Evolutionary conservation across 2,797 vertebrate species (phyloP), one percentile per base, ranked within the genome.

Genomic region (Cheirogaleus major): DNA sequence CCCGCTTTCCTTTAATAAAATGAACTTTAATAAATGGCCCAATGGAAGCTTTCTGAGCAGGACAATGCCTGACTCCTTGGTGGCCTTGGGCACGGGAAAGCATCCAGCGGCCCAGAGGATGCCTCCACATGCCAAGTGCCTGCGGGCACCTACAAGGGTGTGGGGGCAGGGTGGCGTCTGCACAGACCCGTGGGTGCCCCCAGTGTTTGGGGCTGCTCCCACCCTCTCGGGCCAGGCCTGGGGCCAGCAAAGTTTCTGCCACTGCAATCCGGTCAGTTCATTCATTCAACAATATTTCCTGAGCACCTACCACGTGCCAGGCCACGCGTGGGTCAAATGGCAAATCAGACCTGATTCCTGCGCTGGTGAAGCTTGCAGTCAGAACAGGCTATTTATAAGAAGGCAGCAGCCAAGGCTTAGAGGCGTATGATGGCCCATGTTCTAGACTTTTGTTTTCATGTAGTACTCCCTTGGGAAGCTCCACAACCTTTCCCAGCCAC

Each of bases 1-100:
- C 98, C 98, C 78, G 98, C 98, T 98, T 99, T 98, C 98, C 98
- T 98, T 99, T 99, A 98, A 99, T 99, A 99, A 99, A 99, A 98
- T 97, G 98, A 96, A 93, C 97, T 98, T 84, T 97, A 97, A 98
- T 98, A 98, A 98, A 99, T 98, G 98, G 98, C 97, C 98, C 78
- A 92, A 98, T 98, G 97, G 98, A 98, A 98, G 98, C 91, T 98
- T 98, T 98, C 98, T 98, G 98, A 98, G 97, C 98, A 98, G 98
- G 98, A 98, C 98, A 99, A 98, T 98, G 98, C 96, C 65, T 73
- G 27, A 30, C 97, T 96, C 98, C 98, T 98, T 98, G 97, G 98
- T 97, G 98, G 98, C 97, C 97, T 98, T 45, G 38, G 84, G 81
- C 95, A 96, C 97, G 98, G 97, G 97, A 98, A 98, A 98, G 76